Percentiles rank a stretch among this genome's conserved stretches.
Conservation (phyloP, 2,888 invertebrate genomes). For the Amiota minor region DNA sequence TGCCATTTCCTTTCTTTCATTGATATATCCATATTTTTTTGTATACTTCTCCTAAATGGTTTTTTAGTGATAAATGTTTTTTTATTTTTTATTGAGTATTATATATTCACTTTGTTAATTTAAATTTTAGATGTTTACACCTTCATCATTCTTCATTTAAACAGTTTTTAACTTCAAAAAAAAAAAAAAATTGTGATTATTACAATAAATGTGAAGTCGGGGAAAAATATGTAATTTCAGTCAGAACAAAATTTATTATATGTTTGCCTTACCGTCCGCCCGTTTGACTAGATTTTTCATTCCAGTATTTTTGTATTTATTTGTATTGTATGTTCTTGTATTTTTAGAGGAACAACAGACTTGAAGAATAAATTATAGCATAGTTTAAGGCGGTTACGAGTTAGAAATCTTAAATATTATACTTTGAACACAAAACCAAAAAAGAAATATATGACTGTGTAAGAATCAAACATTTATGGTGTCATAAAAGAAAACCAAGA, state of each 20-base stretch:
- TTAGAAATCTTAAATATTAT: slow-evolving; percentile 46
- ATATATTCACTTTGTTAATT: no score
- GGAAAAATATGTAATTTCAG: slow-evolving; percentile 4
- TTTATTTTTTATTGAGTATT: no score
- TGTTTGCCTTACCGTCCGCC: neutral
- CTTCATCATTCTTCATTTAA: no score
- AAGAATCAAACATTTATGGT: slow-evolving; percentile 64
- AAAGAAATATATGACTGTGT: slow-evolving; percentile 63
- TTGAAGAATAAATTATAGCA: slow-evolving; percentile 15
- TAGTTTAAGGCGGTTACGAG: slow-evolving; percentile 1
- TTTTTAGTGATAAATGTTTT: no score
- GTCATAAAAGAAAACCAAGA: slow-evolving; percentile 60
- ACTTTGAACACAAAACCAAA: slow-evolving; percentile 42
- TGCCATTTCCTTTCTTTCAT: no score
- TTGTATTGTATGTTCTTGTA: no score
- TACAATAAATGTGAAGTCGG: slow-evolving; percentile 50
- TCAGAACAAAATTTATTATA: neutral
- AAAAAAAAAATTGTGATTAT: slow-evolving; percentile 53
- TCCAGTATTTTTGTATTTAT: no score
- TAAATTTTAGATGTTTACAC: neutral
- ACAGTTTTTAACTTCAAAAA: no score
- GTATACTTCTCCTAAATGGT: no score
- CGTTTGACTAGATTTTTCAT: neutral
- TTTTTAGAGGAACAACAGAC: slow-evolving; percentile 23
- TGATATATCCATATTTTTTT: no score